These are phyloP conservation scores for Gibbula magus DNA, from an alignment of 2,888 invertebrate species.

Conservation along the genomic window DNA sequence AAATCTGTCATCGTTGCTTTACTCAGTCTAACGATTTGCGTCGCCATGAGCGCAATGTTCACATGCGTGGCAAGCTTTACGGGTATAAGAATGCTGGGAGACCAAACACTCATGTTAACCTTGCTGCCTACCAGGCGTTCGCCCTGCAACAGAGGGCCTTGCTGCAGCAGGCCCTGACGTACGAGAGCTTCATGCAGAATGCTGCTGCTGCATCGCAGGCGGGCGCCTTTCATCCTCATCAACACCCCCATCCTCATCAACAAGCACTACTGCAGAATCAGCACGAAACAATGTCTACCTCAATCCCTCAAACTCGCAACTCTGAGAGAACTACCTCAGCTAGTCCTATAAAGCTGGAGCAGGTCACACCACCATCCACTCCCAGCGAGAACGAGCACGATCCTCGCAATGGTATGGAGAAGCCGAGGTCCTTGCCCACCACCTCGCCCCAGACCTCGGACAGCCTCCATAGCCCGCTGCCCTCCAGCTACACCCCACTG, in stretches of 20 bases:
- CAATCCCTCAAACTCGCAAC: conserved; percentile 35
- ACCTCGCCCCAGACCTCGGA: conserved; percentile 30
- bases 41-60: conserved; percentile 68
- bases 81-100: conserved; percentile 56
- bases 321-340: conserved; percentile 32
- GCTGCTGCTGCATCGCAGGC: conserved; percentile 43
- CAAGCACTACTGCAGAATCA: conserved; percentile 18
- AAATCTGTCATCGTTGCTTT: conserved; percentile 69
- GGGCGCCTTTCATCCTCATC: conserved; percentile 34
- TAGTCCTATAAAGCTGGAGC: conserved; percentile 62
- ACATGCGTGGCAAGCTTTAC: conserved; percentile 67
- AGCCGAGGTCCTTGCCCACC: neutral
- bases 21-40: conserved; percentile 69
- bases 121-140: conserved; percentile 67
- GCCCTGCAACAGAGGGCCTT: conserved; percentile 66
- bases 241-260: conserved; percentile 20
- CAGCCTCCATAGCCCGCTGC: conserved; percentile 25
- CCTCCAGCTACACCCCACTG: conserved; percentile 21
- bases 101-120: conserved; percentile 55
- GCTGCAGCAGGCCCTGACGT: conserved; percentile 65
- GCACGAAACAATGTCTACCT: conserved; percentile 22
- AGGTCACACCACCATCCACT: conserved; percentile 60
- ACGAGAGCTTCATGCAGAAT: conserved; percentile 66
- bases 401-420: neutral
- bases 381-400: conserved; percentile 44